Percentiles rank a stretch among this genome's conserved stretches.
These are phyloP conservation scores for Eilema sororculum DNA, from an alignment of 2,888 invertebrate species.

Conservation along the genomic window DNA sequence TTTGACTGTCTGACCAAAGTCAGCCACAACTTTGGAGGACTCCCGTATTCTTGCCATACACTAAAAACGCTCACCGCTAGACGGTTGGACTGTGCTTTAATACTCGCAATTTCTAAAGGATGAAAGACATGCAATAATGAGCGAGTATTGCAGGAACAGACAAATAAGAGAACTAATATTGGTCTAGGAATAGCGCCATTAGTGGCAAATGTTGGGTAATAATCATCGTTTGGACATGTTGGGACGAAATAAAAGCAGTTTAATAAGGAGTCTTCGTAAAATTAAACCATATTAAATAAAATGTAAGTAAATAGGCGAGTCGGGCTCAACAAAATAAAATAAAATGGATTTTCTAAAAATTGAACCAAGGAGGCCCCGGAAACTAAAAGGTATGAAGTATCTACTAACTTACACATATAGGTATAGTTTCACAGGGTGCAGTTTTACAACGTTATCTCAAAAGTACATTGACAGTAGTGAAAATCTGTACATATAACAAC, in stretches of 20 bases:
- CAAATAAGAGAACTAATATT: no score
- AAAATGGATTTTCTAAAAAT: no score
- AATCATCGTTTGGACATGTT: neutral
- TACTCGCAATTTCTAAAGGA: neutral
- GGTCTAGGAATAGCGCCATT: no score
- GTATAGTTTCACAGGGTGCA: neutral
- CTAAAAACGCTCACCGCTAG: neutral
- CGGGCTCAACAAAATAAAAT: no score
- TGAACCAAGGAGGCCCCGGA: neutral
- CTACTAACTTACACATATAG: neutral
- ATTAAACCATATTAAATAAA: no score
- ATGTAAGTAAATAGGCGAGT: no score
- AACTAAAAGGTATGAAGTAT: neutral
- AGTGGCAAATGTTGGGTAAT: neutral
- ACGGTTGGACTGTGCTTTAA: neutral
- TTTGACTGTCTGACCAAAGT: no score
- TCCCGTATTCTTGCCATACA: neutral
- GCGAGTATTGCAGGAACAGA: no score
- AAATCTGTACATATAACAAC: neutral
- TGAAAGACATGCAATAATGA: neutral
- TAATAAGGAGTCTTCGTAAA: no score
- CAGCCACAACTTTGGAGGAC: no score
- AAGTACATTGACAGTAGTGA: neutral
- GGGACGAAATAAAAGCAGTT: neutral
- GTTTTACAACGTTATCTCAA: neutral